phyloP scores from a whole-genome alignment of 1,140 invertebrate genomes.

The Wasmannia auropunctata region DNA sequence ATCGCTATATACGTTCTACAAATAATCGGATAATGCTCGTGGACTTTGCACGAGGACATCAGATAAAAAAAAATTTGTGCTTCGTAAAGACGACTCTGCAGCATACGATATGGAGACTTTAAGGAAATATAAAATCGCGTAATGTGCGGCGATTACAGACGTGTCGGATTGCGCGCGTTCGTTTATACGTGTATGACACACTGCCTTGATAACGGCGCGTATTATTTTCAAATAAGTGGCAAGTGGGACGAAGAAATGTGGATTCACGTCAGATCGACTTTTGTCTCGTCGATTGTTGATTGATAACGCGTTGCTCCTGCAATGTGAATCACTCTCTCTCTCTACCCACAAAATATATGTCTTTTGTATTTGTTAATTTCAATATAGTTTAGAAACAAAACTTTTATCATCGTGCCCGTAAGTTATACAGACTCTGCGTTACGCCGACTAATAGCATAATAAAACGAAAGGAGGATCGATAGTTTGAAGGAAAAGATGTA shows the following conservation, averaged over 20 bases:
- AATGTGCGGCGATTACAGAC: not conserved
- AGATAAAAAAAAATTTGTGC: not conserved
- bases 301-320: not conserved
- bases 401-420: not conserved
- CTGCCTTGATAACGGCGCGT: not conserved
- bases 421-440: not conserved
- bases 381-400: not conserved
- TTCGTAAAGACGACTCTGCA: not conserved
- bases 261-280: not conserved
- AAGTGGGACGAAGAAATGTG: not conserved
- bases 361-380: not conserved
- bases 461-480: not conserved
- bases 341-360: too few relatives aligned
- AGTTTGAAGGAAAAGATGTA: slow-evolving; percentile 38
- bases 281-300: not conserved
- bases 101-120: slow-evolving; percentile 1
- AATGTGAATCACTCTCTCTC: not conserved
- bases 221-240: not conserved
- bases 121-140: not conserved
- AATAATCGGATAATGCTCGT: not conserved
- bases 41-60: not conserved
- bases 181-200: not conserved
- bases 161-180: not conserved
- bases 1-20: not conserved
- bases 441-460: not conserved